Conservation (phyloP, 1,140 invertebrate species). For the Phymorhynchus buccinoides region DNA sequence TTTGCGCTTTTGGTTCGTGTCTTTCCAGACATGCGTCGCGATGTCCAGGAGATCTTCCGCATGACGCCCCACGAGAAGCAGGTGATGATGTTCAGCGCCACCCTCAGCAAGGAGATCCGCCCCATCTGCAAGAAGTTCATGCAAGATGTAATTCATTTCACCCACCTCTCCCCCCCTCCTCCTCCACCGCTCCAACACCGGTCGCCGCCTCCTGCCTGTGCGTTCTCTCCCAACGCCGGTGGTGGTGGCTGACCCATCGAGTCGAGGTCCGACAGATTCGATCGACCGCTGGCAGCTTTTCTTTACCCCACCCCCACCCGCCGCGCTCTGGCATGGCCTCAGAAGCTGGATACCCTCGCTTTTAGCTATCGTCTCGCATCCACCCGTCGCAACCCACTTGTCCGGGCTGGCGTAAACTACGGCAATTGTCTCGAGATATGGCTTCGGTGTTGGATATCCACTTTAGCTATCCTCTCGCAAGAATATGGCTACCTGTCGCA, state of each 20-base stretch:
- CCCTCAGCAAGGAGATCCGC: conserved; percentile 98
- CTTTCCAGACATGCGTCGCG: conserved; percentile 96
- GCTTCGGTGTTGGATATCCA: too few species aligned
- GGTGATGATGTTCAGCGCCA: conserved; percentile 99
- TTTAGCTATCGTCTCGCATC: too few species aligned
- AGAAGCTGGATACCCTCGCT: too few species aligned
- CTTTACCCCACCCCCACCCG: too few species aligned
- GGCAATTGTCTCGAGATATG: too few species aligned
- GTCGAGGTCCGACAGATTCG: not conserved
- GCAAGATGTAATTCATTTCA: conserved; percentile 99
- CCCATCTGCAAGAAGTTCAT: conserved; percentile 99
- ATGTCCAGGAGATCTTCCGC: conserved; percentile 99
- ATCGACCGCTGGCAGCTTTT: conserved; percentile 13
- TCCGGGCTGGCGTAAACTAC: too few species aligned
- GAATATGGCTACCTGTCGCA: too few species aligned
- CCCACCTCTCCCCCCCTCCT: conserved; percentile 35
- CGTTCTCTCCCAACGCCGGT: not conserved
- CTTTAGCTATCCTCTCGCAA: too few species aligned
- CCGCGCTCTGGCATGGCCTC: too few species aligned
- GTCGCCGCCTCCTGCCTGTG: not conserved
- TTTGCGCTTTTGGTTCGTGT: too few species aligned
- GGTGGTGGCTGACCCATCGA: not conserved
- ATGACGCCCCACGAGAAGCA: conserved; percentile 98
- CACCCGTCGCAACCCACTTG: too few species aligned
- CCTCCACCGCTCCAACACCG: not conserved